Evolutionary conservation across 2,888 invertebrate genomes (phyloP).

Genomic region (Polietes domitor): DNA sequence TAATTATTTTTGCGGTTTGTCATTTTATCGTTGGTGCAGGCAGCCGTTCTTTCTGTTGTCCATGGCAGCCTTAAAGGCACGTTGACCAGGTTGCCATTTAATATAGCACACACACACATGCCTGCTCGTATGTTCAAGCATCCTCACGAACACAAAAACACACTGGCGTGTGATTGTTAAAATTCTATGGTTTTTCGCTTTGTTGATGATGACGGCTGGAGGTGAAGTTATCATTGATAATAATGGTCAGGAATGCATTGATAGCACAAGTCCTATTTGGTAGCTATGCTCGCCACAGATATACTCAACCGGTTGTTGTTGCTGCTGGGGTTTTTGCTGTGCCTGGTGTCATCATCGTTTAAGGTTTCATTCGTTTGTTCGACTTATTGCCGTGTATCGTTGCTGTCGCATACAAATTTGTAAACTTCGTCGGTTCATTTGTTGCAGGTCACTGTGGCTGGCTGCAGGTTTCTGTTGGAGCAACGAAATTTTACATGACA

Average conservation of each 20-base stretch:
- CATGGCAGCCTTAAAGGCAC: constrained; percentile 33
- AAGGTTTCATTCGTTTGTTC: constrained; percentile 53
- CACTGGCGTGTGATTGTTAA: neutral
- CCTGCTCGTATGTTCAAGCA: neutral
- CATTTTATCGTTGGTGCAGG: constrained; percentile 46
- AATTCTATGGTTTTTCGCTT: constrained; percentile 21
- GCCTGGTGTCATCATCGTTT: constrained; percentile 48
- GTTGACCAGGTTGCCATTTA: constrained; percentile 24
- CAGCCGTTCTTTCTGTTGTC: constrained; percentile 3
- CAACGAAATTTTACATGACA: neutral
- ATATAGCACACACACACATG: neutral
- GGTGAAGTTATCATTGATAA: constrained; percentile 52
- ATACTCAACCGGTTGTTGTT: neutral
- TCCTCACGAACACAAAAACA: neutral
- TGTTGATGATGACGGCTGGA: constrained; percentile 41
- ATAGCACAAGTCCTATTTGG: constrained; percentile 39
- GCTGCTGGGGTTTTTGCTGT: constrained; percentile 24
- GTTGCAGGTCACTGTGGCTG: neutral
- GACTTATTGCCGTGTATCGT: constrained; percentile 57
- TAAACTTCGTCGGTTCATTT: neutral
- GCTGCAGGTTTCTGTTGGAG: neutral
- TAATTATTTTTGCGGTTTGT: constrained; percentile 66
- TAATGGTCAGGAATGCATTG: constrained; percentile 43
- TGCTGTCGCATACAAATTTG: neutral
- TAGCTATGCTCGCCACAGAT: constrained; percentile 14